Percentiles rank a stretch among this genome's conserved stretches.
phyloP scores from a whole-genome alignment of 2,113 vertebrate genomes.

The Apeltes quadracus region DNA sequence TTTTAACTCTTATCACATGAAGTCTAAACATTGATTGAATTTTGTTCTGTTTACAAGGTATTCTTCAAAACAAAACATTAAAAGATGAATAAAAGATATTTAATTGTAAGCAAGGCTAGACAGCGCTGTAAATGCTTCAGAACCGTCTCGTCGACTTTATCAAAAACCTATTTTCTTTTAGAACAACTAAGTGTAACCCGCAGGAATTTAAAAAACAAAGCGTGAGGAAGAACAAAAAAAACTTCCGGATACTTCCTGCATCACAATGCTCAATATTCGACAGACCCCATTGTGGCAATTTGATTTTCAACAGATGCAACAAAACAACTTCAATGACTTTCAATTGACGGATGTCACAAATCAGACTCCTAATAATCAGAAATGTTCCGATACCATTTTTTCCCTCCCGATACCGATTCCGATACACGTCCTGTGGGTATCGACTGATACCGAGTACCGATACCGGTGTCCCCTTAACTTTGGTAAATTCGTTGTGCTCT shows the following conservation, averaged over 20 bases:
- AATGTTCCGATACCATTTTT: no score
- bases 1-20: neutral
- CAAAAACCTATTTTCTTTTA: conserved; percentile 18
- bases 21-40: neutral
- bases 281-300: conserved; percentile 5
- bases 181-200: conserved; percentile 17
- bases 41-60: neutral
- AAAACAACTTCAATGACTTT: conserved; percentile 38
- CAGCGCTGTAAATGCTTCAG: conserved; percentile 17
- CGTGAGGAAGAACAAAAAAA: conserved; percentile 1
- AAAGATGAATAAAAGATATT: neutral
- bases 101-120: conserved; percentile 8
- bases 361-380: conserved; percentile 11
- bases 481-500: no score
- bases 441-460: no score
- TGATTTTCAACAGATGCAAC: conserved; percentile 15
- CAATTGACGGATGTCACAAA: conserved; percentile 44
- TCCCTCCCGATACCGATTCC: no score
- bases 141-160: conserved; percentile 10
- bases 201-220: neutral
- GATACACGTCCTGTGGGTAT: no score
- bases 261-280: conserved; percentile 9
- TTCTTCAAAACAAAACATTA: neutral
- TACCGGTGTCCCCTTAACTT: no score
- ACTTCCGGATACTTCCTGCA: conserved; percentile 12